Evolutionary conservation across 2,113 vertebrate species (phyloP).

Genomic region (Thomomys bottae): DNA sequence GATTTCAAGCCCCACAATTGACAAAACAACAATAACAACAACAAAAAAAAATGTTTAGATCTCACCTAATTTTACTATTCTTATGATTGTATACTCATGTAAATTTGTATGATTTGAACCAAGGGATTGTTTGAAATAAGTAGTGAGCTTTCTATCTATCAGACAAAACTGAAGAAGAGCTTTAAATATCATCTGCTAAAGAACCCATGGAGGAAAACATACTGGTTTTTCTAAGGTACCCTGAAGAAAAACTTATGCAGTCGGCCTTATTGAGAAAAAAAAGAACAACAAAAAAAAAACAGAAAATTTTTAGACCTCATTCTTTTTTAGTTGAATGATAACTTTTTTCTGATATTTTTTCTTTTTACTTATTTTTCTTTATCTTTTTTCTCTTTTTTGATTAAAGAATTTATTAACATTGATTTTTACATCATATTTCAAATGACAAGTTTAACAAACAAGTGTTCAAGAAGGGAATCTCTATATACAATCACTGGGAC

Average conservation of each 20-base stretch:
- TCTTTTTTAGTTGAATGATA: slow-evolving; percentile 9
- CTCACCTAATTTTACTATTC: not conserved
- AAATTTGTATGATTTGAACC: not conserved
- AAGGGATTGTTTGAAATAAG: not conserved
- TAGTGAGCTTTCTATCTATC: not conserved
- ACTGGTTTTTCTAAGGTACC: not conserved
- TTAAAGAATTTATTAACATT: no score
- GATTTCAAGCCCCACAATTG: no score
- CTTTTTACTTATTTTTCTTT: not conserved
- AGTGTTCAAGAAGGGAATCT: no score
- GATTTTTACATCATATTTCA: no score
- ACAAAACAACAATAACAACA: no score
- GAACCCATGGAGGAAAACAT: not conserved
- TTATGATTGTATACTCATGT: not conserved
- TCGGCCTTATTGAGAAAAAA: slow-evolving; percentile 20
- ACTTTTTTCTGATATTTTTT: not conserved
- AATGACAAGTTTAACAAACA: no score
- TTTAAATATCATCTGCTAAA: slow-evolving; percentile 1
- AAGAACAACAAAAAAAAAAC: not conserved
- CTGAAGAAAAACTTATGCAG: not conserved
- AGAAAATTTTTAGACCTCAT: not conserved
- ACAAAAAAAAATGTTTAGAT: not conserved
- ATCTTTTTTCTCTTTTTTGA: no score
- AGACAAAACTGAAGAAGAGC: not conserved
- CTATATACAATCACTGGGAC: no score